Conservation (phyloP, 2,888 invertebrate genomes). For the Cheilosia urbana region DNA sequence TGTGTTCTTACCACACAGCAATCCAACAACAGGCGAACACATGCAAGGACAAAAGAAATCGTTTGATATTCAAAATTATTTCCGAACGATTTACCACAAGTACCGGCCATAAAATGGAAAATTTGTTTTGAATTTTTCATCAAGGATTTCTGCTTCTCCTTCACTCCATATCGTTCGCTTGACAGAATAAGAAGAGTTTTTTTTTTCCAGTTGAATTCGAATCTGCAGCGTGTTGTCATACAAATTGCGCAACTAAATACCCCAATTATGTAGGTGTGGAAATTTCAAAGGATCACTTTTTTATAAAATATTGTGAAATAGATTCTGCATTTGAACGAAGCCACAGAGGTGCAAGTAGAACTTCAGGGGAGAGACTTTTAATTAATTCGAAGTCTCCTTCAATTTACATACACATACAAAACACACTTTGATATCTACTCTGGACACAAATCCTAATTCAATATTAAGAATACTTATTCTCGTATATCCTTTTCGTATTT, state of each 20-base stretch:
- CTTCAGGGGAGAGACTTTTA: no score
- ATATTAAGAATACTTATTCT: constrained; percentile 24
- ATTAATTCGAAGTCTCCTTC: not conserved
- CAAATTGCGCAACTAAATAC: no score
- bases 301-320: no score
- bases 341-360: no score
- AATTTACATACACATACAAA: constrained; percentile 4
- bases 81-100: constrained; percentile 73
- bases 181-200: not conserved
- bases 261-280: no score
- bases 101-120: constrained; percentile 67
- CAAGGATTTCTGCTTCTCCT: constrained; percentile 41
- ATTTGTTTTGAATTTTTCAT: constrained; percentile 74
- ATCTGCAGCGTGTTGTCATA: no score
- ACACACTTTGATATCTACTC: not conserved
- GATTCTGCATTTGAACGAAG: no score
- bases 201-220: no score
- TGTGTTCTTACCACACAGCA: constrained; percentile 9
- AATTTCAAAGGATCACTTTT: no score
- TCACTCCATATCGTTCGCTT: constrained; percentile 5
- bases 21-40: constrained; percentile 3
- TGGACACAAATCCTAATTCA: constrained; percentile 38
- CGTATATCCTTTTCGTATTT: constrained; percentile 40
- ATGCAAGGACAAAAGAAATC: constrained; percentile 57
- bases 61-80: constrained; percentile 75